These are phyloP conservation scores for Pluvianellus socialis DNA, from an alignment of 2,113 vertebrate species.

Conservation along the genomic window DNA sequence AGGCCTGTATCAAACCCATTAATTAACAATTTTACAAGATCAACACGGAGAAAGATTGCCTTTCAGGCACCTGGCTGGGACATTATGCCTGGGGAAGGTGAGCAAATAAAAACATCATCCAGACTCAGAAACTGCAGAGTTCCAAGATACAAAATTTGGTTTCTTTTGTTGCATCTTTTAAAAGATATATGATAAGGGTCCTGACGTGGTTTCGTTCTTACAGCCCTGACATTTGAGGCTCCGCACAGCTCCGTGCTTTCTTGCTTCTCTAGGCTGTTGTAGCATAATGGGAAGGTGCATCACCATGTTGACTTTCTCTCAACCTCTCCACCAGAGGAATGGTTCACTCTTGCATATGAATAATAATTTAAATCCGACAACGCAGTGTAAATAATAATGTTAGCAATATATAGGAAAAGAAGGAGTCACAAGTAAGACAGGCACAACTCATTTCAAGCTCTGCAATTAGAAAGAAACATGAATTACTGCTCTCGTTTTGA, in stretches of 20 bases:
- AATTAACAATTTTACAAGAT: background rate
- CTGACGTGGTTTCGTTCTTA: rapidly evolving
- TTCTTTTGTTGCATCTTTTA: background rate
- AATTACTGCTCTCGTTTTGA: background rate
- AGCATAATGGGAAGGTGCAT: background rate
- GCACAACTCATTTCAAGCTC: background rate
- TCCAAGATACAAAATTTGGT: too few relatives aligned
- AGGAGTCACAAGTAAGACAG: background rate
- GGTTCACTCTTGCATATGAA: background rate
- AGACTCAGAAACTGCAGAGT: background rate
- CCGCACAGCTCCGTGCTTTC: background rate
- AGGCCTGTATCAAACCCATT: background rate
- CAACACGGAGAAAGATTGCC: background rate
- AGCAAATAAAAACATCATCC: background rate
- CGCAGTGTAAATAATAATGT: background rate
- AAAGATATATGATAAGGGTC: background rate
- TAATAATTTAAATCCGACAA: background rate
- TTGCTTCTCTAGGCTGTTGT: background rate
- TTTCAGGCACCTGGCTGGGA: background rate
- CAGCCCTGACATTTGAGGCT: background rate
- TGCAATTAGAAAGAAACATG: background rate
- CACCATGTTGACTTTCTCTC: background rate
- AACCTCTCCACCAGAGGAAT: background rate
- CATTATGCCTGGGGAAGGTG: background rate
- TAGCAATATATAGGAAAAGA: background rate